These are phyloP conservation scores for Anagyrus pseudococci DNA, from an alignment of 2,888 invertebrate species.

Conservation along the genomic window DNA sequence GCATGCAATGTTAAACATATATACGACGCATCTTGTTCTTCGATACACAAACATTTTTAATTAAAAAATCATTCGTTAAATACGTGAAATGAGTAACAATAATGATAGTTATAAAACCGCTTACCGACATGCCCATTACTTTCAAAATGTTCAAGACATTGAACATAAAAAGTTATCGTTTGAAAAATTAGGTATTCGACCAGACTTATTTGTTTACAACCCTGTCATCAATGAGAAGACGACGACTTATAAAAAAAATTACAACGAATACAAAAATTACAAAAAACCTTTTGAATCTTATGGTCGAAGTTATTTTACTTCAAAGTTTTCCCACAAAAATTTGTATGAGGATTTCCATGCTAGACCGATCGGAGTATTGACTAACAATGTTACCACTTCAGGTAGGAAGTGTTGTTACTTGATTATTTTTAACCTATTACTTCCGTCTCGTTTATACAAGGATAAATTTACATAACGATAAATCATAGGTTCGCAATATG, in stretches of 20 bases:
- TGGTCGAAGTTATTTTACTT: constrained; percentile 6
- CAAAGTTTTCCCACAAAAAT: constrained; percentile 23
- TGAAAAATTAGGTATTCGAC: constrained; percentile 3
- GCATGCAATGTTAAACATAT: too few species aligned
- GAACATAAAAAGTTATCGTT: neutral
- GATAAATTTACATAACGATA: neutral
- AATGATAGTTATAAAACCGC: constrained; percentile 12
- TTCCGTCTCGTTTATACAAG: constrained; percentile 2
- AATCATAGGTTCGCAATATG: constrained; percentile 21
- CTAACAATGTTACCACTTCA: constrained; percentile 16
- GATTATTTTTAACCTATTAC: neutral
- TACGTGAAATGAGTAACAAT: neutral
- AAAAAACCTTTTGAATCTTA: constrained; percentile 1
- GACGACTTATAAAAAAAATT: constrained; percentile 16
- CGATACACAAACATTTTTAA: too few species aligned
- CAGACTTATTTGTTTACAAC: constrained; percentile 28
- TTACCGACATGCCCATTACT: constrained; percentile 20
- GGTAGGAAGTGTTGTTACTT: constrained; percentile 12
- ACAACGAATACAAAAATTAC: neutral
- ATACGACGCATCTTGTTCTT: too few species aligned
- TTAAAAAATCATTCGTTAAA: too few species aligned
- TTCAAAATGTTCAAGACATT: constrained; percentile 7
- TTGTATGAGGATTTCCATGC: constrained; percentile 25
- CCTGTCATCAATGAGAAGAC: constrained; percentile 28
- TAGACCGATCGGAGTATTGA: constrained; percentile 14